Evolutionary conservation across 1,140 invertebrate species (phyloP).

Genomic region (Nasonia longicornis): DNA sequence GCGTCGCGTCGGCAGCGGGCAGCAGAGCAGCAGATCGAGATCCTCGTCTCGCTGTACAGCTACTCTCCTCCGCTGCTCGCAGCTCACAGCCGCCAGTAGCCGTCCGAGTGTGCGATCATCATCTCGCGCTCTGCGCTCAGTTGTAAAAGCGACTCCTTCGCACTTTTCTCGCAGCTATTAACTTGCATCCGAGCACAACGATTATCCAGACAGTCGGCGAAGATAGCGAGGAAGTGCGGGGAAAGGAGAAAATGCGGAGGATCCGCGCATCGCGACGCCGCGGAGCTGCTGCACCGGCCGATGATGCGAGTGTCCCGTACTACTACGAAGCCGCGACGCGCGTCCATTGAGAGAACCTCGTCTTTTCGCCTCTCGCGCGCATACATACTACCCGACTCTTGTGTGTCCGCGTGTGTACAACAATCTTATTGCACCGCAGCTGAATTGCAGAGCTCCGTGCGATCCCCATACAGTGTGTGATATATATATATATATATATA

Average conservation of each 20-base stretch:
- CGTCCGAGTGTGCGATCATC: conserved; percentile 18
- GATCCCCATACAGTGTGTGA: not conserved
- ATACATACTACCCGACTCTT: not conserved
- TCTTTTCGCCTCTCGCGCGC: not conserved
- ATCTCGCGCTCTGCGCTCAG: not conserved
- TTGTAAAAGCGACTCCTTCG: not conserved
- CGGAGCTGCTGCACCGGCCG: conserved; percentile 29
- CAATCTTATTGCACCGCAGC: not conserved
- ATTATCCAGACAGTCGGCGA: not conserved
- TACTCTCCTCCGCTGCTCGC: not conserved
- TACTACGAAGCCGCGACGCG: not conserved
- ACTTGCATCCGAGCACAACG: not conserved
- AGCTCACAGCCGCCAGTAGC: conserved; percentile 22
- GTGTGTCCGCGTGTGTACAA: not conserved
- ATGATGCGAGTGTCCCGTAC: not conserved
- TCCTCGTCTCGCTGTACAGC: not conserved
- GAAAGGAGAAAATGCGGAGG: conserved; percentile 22
- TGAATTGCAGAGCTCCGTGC: too few relatives aligned
- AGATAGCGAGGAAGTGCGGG: too few relatives aligned
- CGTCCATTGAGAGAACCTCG: conserved; percentile 11
- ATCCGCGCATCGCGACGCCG: not conserved
- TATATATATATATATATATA: too few relatives aligned
- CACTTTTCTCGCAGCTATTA: not conserved
- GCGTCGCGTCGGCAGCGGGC: conserved; percentile 36
- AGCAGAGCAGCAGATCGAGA: conserved; percentile 13